Evolutionary conservation across 1,140 invertebrate species (phyloP).

Genomic region (Penaeus vannamei): DNA sequence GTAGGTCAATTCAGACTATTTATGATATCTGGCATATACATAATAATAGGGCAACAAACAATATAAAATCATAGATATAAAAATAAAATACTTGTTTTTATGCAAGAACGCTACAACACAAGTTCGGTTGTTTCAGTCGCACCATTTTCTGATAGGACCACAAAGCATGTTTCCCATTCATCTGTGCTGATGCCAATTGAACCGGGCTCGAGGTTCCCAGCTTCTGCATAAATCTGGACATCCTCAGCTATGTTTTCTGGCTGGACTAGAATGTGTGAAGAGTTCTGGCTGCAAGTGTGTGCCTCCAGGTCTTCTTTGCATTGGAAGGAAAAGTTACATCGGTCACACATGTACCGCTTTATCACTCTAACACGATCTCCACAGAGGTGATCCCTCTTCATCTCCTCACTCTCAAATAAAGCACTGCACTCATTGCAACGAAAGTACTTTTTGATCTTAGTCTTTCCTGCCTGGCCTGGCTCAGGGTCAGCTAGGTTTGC

Average conservation of each 20-base stretch:
- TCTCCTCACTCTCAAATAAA: constrained; percentile 44
- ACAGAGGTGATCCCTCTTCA: constrained; percentile 38
- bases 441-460: constrained; percentile 40
- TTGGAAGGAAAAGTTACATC: constrained; percentile 36
- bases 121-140: constrained; percentile 8
- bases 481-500: neutral
- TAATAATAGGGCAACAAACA: too few relatives aligned
- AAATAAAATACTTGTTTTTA: too few relatives aligned
- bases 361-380: constrained; percentile 30
- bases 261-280: constrained; percentile 41
- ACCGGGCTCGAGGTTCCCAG: constrained; percentile 28
- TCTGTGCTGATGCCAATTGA: constrained; percentile 46
- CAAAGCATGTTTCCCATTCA: constrained; percentile 54
- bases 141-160: constrained; percentile 16
- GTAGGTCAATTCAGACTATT: too few relatives aligned
- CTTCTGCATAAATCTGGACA: constrained; percentile 44
- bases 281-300: constrained; percentile 25
- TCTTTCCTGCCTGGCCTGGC: neutral
- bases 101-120: too few relatives aligned
- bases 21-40: too few relatives aligned
- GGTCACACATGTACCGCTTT: constrained; percentile 8
- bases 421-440: constrained; percentile 46
- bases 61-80: too few relatives aligned
- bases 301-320: constrained; percentile 19
- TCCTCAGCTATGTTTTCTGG: constrained; percentile 25